These are phyloP conservation scores for Drosophila pseudotalamancana DNA, from an alignment of 2,888 invertebrate genomes.

Conservation along the genomic window DNA sequence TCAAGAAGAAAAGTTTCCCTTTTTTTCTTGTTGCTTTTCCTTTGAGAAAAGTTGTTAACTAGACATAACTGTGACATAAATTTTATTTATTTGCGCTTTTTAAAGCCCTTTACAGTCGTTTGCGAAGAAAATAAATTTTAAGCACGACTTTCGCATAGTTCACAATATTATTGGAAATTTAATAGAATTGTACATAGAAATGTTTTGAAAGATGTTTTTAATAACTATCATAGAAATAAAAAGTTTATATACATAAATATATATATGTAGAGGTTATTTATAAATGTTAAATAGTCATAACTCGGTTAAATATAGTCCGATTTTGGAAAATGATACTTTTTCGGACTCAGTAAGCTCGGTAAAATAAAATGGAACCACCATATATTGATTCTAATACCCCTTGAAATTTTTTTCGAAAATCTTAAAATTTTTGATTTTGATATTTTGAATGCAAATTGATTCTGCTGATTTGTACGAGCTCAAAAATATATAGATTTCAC, in stretches of 20 bases:
- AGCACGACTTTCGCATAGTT: not conserved
- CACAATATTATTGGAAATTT: not conserved
- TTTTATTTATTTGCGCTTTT: not conserved
- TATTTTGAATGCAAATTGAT: no score
- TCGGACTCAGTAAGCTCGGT: no score
- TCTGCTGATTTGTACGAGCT: no score
- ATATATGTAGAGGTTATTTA: no score
- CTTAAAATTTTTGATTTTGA: no score
- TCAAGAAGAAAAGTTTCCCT: slow-evolving; percentile 11
- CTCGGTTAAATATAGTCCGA: no score
- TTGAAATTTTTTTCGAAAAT: no score
- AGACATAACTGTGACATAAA: slow-evolving; percentile 25
- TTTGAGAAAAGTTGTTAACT: slow-evolving; percentile 19
- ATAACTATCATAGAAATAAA: not conserved
- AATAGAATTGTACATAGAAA: not conserved
- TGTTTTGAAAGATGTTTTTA: not conserved
- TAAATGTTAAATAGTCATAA: no score
- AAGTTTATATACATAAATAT: not conserved
- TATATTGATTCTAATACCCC: no score
- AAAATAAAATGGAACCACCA: no score
- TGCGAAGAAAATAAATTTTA: not conserved
- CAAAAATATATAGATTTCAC: no score
- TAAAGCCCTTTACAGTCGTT: not conserved
- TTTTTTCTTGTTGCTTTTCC: not conserved
- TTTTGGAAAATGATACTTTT: no score